Evolutionary conservation across 2,113 vertebrate genomes (phyloP), one percentile per base, ranked within the genome.

Genomic region (Labeo catla): DNA sequence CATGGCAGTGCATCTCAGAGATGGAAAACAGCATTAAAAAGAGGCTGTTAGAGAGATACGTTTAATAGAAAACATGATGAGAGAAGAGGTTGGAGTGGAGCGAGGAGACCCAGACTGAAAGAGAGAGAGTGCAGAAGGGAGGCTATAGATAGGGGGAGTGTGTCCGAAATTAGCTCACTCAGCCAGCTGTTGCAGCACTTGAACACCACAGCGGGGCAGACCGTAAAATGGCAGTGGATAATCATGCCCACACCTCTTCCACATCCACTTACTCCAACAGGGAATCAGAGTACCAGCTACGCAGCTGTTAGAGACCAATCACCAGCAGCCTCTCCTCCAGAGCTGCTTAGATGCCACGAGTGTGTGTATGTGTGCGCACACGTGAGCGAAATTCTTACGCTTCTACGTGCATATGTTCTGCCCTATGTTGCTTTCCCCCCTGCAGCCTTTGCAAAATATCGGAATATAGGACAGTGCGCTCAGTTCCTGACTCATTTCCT

Each of bases 111-210:
- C 82, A 77, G 70, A 76, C 59, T 45, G 66, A 50, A 68, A 39
- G 73, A 61, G 49, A 76, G 78, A 70, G 52, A 70, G 49, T 10
- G 49, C 23, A n/a, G 45, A 21, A 10, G n/a, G 4, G 19, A 54
- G 76, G 50, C 15, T 52, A 36, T 52, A 81, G 15, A 52, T 49
- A 23, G 63, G 8, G 63, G 39, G 63, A 86, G 49, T 82, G 81
- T 52, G 81, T 70, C 81, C 16, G 65, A 82, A 54, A 84, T 82
- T 61, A 84, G 61, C 39, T 83, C 13, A 65, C 57, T 80, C 50
- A 63, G 72, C 85, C 88, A 89, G 88, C 86, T 89, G 88, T 82
- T 87, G 50, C 61, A 86, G 76, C 65, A 21, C 63, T 82, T 81
- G 76, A 82, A 63, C 61, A 45, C 23, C 76, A 68, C 79, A 80